phyloP scores from a whole-genome alignment of 2,113 vertebrate genomes.

The Pteropus alecto region DNA sequence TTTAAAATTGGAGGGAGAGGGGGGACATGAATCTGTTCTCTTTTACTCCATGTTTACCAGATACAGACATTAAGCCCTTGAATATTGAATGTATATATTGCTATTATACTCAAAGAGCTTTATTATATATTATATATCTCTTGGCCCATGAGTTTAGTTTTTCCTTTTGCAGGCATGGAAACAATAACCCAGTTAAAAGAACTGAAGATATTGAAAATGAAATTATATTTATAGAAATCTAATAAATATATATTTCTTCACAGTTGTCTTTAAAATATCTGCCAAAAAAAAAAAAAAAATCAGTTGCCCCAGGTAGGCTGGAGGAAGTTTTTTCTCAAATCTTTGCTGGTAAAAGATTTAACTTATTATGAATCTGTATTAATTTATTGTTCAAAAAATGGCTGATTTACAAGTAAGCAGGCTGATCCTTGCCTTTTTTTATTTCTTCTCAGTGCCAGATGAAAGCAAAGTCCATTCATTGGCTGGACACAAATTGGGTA shows the following conservation, averaged over 20 bases:
- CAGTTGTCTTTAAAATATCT: slow-evolving; percentile 23
- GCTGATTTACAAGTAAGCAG: slow-evolving; percentile 72
- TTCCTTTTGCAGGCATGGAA: neutral
- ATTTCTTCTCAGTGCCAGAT: slow-evolving; percentile 88
- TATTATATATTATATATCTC: neutral
- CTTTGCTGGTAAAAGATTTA: slow-evolving; percentile 71
- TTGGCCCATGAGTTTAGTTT: neutral
- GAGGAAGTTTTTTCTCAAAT: slow-evolving; percentile 40
- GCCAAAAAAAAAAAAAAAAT: slow-evolving; percentile 2
- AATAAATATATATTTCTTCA: slow-evolving; percentile 4
- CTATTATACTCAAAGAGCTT: neutral
- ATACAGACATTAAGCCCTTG: neutral
- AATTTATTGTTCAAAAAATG: slow-evolving; percentile 73
- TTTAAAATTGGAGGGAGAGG: neutral
- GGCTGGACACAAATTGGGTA: slow-evolving; percentile 84
- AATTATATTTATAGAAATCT: neutral
- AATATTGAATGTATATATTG: neutral
- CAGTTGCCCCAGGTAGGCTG: neutral
- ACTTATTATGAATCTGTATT: slow-evolving; percentile 63
- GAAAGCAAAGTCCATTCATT: slow-evolving; percentile 91
- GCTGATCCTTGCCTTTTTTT: slow-evolving; percentile 77
- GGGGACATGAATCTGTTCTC: neutral
- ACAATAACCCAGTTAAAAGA: neutral
- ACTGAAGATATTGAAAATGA: neutral
- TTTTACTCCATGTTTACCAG: neutral